A percentile compares a stretch with the other conserved stretches of the same genome.
phyloP scores from a whole-genome alignment of 2,113 vertebrate genomes.

The human region DNA sequence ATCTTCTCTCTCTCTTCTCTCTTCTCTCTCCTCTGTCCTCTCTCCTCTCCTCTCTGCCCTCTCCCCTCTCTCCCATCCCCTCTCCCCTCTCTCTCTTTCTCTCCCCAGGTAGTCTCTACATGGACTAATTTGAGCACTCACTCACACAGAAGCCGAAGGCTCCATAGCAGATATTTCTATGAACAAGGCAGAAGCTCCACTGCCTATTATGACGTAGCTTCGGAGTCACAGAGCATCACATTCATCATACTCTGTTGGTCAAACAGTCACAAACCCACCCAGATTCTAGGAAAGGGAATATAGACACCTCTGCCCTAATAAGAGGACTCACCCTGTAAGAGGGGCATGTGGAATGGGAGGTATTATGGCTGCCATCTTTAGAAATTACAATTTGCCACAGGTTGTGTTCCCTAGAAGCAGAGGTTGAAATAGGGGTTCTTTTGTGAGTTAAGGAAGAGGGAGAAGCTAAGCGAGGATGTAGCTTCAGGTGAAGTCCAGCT shows the following conservation, averaged over 20 bases:
- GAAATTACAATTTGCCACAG: not conserved
- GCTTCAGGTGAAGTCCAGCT: not conserved
- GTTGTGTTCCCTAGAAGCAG: not conserved
- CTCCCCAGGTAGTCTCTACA: not conserved
- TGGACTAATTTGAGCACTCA: not conserved
- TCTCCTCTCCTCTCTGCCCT: too few species aligned
- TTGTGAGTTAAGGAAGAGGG: not conserved
- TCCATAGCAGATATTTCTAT: not conserved
- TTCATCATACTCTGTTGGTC: not conserved
- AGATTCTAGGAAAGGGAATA: not conserved
- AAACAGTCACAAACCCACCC: not conserved
- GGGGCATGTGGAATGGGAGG: too few species aligned
- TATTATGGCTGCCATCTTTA: not conserved
- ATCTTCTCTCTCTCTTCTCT: too few species aligned
- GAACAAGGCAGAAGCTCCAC: not conserved
- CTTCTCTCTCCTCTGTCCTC: too few species aligned
- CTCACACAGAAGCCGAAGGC: not conserved
- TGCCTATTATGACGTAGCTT: not conserved
- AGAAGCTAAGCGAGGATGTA: not conserved
- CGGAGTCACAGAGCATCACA: not conserved
- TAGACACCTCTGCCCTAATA: not conserved
- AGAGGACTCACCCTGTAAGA: not conserved
- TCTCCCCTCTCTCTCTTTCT: too few species aligned
- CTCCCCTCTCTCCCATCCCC: too few species aligned
- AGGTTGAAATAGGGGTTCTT: not conserved